Base-by-base conservation (phyloP, 2,113 vertebrate genomes). In the Otolemur garnettii region DNA sequence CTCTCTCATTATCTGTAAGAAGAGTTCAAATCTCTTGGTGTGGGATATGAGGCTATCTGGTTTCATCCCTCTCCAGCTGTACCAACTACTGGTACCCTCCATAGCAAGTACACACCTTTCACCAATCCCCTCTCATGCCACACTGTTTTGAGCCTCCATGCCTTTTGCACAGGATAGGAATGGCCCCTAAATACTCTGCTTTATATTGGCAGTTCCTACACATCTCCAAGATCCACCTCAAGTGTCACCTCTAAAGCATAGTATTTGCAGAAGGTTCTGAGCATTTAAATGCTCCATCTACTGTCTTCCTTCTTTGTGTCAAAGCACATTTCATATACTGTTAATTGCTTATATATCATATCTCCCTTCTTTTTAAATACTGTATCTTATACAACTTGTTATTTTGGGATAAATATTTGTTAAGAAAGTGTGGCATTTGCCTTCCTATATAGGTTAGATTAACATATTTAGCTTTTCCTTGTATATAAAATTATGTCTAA, bases 381-480 rank as follows among this genome's bases (percentile, higher is more conserved):
- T 59, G 24, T 59, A 19, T 35, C 42, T 64, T 69, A 2, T 55
- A 2, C 93, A 60, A 90, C 28, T 53, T 75, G 75, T 12, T 79
- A 64, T 77, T 96, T 77, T 69, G 64, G 87, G 1, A 10, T 53
- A 64, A 59, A n/a, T 80, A 74, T 30, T 84, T 42, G 3, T 90
- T 90, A 77, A 66, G 66, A 57, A 77, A 80, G 62, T 62, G 18
- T 64, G 78, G 9, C 28, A 28, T 90, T 94, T 79, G 59, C 72
- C 79, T 68, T 91, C 33, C 60, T 88, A 0, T 45, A 6, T 92
- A 68, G 45, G 33, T 62, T 62, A 28, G 24, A 78, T 90, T 87
- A 80, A 80, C 55, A 68, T 77, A 78, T 28, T 92, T 87, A 78
- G 64, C 11, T 5, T 92, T 91, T 83, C 50, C 77, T 96, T 90